A percentile compares a stretch with the other conserved stretches of the same genome.
Conservation (phyloP, 1,140 invertebrate genomes). For the Steinernema feltiae region DNA sequence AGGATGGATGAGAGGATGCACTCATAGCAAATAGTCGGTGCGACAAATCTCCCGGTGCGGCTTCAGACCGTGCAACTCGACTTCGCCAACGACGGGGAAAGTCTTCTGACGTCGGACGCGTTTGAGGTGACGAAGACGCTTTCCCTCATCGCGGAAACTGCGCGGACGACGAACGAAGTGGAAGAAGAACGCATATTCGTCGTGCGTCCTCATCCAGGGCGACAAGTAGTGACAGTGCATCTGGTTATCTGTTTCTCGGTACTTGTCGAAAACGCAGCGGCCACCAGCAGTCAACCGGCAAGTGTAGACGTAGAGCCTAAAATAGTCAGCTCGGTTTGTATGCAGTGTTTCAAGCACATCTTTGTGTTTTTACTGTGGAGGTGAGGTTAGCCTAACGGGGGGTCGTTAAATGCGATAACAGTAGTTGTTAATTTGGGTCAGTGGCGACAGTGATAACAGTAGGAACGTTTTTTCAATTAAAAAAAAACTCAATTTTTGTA, state of each 20-base stretch:
- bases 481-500: not conserved
- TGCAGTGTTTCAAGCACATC: not conserved
- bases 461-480: not conserved
- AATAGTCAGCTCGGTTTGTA: too few relatives aligned
- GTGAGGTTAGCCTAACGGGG: too few relatives aligned
- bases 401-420: not conserved
- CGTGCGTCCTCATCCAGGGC: not conserved
- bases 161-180: not conserved
- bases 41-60: not conserved
- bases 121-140: not conserved
- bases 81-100: not conserved
- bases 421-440: not conserved
- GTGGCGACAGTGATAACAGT: not conserved
- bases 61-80: not conserved
- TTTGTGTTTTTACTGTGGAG: too few relatives aligned
- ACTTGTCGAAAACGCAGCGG: not conserved
- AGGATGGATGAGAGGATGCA: not conserved
- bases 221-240: constrained; percentile 1
- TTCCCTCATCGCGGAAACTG: not conserved
- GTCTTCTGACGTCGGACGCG: not conserved
- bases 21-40: not conserved
- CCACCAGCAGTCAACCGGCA: not conserved
- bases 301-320: constrained; percentile 11
- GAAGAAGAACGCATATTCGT: constrained; percentile 6
- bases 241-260: not conserved